These are phyloP conservation scores for Chelmon rostratus DNA, from an alignment of 2,797 vertebrate genomes.

Conservation along the genomic window DNA sequence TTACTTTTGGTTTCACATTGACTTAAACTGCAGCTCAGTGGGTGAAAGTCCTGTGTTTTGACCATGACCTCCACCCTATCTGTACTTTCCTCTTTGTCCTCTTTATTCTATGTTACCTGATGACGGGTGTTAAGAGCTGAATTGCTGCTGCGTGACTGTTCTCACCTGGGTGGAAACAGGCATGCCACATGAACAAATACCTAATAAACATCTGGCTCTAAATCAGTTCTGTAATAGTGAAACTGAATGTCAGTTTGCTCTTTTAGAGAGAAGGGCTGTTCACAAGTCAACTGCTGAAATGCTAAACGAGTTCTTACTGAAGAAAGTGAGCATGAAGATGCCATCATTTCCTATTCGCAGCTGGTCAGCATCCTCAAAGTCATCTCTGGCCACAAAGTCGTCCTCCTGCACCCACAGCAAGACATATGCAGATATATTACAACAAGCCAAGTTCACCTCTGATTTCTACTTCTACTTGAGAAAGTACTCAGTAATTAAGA, in stretches of 20 bases:
- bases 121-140: too few relatives aligned
- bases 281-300: neutral
- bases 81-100: too few relatives aligned
- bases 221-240: neutral
- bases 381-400: constrained; percentile 94
- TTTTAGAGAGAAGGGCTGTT: neutral
- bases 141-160: too few relatives aligned
- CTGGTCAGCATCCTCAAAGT: constrained; percentile 97
- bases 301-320: constrained; percentile 90
- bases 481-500: neutral
- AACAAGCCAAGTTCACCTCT: neutral
- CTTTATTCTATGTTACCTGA: too few relatives aligned
- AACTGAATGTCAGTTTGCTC: neutral
- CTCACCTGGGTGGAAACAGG: too few relatives aligned
- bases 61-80: too few relatives aligned
- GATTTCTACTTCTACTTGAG: neutral
- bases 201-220: neutral
- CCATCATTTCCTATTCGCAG: constrained; percentile 98
- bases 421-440: neutral
- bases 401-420: constrained; percentile 88
- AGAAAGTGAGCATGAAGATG: constrained; percentile 99
- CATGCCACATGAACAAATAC: too few relatives aligned
- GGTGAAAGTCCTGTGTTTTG: too few relatives aligned
- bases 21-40: too few relatives aligned
- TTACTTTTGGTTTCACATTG: too few relatives aligned